Percentiles rank a stretch among this genome's conserved stretches.
Conservation (phyloP, 2,888 invertebrate genomes). For the Stramonita haemastoma region DNA sequence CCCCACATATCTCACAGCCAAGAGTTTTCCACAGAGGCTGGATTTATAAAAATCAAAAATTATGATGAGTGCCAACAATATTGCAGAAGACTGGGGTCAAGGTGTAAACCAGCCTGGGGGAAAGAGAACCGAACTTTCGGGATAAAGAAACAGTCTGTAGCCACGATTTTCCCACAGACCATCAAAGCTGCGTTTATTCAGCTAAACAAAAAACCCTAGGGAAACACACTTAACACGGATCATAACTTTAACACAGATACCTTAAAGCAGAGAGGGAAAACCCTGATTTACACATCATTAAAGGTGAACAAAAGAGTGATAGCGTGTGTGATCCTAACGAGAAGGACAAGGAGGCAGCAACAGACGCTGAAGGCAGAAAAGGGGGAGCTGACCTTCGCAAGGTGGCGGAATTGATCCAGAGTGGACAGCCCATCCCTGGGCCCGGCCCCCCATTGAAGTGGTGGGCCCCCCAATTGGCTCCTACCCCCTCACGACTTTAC, state of each 20-base stretch:
- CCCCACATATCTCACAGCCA: background rate
- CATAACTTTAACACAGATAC: background rate
- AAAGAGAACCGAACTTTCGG: too few species aligned
- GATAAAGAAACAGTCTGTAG: too few species aligned
- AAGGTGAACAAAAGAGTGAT: background rate
- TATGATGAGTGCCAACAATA: background rate
- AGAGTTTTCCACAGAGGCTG: background rate
- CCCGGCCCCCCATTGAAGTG: conserved; percentile 52
- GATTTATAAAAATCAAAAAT: background rate
- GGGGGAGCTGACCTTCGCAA: conserved; percentile 54
- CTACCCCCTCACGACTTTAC: conserved; percentile 49
- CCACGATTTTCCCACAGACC: too few species aligned
- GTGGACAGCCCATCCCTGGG: conserved; percentile 56
- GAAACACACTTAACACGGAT: too few species aligned
- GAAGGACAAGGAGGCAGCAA: background rate
- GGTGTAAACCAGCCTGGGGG: too few species aligned
- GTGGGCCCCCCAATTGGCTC: conserved; percentile 53
- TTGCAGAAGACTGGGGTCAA: background rate
- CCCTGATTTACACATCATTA: too few species aligned
- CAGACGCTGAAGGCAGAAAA: background rate
- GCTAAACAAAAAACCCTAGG: too few species aligned
- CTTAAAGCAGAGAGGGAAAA: too few species aligned
- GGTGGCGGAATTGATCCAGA: conserved; percentile 55
- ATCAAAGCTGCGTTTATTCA: too few species aligned
- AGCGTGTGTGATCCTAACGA: background rate